Conservation (phyloP, 2,888 invertebrate species). For the Hirtodrosophila histrioides region DNA sequence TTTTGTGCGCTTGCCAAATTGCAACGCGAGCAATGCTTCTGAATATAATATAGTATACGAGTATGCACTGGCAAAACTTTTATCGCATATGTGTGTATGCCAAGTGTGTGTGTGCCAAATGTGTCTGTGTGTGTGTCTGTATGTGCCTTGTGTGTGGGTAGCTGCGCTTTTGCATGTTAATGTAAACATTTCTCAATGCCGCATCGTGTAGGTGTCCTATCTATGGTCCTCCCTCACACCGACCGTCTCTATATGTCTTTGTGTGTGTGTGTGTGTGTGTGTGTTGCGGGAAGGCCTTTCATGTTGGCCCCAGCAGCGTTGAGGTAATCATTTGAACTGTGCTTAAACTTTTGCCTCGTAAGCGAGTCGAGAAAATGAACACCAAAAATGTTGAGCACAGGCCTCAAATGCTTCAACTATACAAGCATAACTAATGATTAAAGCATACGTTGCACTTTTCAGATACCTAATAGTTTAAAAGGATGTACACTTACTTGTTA, state of each 20-base stretch:
- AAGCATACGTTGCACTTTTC: slow-evolving; percentile 12
- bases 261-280: slow-evolving; percentile 3
- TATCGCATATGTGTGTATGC: slow-evolving; percentile 10
- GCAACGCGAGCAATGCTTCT: slow-evolving; percentile 38
- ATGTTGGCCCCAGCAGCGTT: slow-evolving; percentile 36
- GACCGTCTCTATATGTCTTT: background rate
- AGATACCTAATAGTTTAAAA: too few species aligned
- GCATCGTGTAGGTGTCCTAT: slow-evolving; percentile 57
- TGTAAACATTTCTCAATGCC: slow-evolving; percentile 60
- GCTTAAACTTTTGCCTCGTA: slow-evolving; percentile 53
- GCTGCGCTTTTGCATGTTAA: slow-evolving; percentile 61
- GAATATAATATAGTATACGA: slow-evolving; percentile 34
- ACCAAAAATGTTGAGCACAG: slow-evolving; percentile 22
- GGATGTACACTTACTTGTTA: too few species aligned
- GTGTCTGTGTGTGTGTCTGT: slow-evolving; percentile 14
- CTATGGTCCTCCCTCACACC: slow-evolving; percentile 7
- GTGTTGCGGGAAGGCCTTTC: slow-evolving; percentile 17
- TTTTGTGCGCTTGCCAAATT: slow-evolving; percentile 56
- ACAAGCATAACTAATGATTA: slow-evolving; percentile 13
- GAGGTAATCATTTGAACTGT: slow-evolving; percentile 63
- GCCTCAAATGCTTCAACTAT: slow-evolving; percentile 14
- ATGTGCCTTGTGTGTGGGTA: slow-evolving; percentile 29
- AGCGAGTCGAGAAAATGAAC: slow-evolving; percentile 38
- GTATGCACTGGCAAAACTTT: background rate
- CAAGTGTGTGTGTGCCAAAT: slow-evolving; percentile 10